Evolutionary conservation across 2,113 vertebrate genomes (phyloP).

Genomic region (Vidua chalybeata): DNA sequence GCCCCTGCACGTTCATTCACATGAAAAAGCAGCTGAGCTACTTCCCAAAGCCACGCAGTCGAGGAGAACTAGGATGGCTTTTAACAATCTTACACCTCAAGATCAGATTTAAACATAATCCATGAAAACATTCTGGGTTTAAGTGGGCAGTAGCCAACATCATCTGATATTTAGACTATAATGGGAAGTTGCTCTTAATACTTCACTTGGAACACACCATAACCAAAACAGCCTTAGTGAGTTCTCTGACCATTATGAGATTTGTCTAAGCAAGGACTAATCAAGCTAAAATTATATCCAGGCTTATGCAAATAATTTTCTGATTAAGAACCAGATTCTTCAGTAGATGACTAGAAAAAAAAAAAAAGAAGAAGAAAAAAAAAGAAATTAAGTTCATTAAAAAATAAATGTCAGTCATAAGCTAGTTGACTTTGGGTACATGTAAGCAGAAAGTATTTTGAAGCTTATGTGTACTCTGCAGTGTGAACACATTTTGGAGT

Average conservation of each 20-base stretch:
- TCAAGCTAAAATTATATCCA: background rate
- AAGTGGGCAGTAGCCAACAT: background rate
- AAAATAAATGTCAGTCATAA: background rate
- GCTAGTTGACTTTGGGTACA: background rate
- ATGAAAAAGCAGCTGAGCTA: background rate
- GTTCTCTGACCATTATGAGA: background rate
- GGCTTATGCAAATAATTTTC: background rate
- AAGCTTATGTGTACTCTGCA: background rate
- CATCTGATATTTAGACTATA: background rate
- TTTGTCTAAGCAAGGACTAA: background rate
- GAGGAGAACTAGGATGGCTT: background rate
- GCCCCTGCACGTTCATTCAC: background rate
- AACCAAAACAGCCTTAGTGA: background rate
- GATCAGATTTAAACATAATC: background rate
- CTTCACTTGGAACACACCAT: background rate
- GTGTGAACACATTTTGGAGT: background rate
- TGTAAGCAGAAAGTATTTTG: background rate
- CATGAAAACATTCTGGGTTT: background rate
- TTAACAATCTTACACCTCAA: background rate
- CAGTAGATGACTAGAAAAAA: background rate
- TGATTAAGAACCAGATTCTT: background rate
- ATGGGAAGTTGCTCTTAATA: background rate
- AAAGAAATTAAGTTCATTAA: background rate
- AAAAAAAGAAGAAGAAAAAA: background rate
- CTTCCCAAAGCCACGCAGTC: accelerated